These are phyloP conservation scores for Thoracochromis brauschi DNA, from an alignment of 2,113 vertebrate genomes.

Conservation along the genomic window DNA sequence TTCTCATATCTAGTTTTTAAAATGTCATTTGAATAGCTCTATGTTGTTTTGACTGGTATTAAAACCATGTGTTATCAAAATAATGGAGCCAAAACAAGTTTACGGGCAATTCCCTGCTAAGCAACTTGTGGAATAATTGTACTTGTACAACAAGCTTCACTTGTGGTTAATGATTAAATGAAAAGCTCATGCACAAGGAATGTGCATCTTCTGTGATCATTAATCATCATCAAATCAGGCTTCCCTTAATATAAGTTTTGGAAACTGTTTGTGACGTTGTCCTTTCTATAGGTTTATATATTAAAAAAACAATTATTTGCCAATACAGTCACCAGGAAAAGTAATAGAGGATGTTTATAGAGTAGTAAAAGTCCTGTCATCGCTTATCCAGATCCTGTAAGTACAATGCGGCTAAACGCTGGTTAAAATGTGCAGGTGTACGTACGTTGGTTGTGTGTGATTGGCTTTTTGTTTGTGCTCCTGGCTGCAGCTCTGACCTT, in stretches of 20 bases:
- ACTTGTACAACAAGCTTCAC: neutral
- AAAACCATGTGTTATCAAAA: neutral
- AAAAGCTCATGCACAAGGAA: neutral
- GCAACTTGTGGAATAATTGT: neutral
- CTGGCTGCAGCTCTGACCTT: constrained; percentile 47
- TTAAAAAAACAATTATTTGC: neutral
- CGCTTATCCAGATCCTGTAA: neutral
- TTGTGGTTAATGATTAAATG: constrained; percentile 30
- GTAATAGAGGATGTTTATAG: neutral
- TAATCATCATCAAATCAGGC: neutral
- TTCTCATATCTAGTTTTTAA: neutral
- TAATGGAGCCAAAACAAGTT: neutral
- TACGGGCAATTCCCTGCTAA: neutral
- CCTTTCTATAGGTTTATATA: neutral
- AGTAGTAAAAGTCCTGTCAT: neutral
- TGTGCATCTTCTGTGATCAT: neutral
- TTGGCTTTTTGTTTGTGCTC: neutral
- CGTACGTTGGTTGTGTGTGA: neutral
- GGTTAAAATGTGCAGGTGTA: neutral
- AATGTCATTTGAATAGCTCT: neutral
- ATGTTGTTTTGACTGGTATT: neutral
- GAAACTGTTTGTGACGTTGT: neutral
- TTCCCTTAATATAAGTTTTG: neutral
- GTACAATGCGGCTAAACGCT: neutral
- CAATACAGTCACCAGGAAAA: neutral